Percentiles rank a stretch among this genome's conserved stretches.
These are phyloP conservation scores for Aphelenchoides fujianensis DNA, from an alignment of 1,140 invertebrate genomes.

Conservation along the genomic window DNA sequence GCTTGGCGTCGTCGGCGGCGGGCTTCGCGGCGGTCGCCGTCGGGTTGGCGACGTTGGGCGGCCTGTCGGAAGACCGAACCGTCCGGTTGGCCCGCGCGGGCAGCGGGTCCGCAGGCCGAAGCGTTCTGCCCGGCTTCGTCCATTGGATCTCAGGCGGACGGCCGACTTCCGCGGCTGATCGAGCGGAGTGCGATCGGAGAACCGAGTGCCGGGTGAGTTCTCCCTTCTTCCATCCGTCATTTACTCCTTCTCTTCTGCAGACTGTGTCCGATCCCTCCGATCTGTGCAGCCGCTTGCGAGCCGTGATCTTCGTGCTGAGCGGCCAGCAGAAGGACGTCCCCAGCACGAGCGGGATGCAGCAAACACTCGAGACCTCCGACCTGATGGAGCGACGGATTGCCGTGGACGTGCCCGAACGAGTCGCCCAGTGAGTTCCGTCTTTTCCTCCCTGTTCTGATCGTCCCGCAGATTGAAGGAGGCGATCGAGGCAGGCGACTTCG, in stretches of 20 bases:
- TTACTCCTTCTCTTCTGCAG: too few relatives aligned
- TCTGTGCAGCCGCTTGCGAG: constrained; percentile 86
- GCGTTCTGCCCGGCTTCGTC: constrained; percentile 87
- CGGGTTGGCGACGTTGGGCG: constrained; percentile 46
- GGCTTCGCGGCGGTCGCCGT: constrained; percentile 75
- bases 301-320: constrained; percentile 83
- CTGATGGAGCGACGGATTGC: constrained; percentile 75
- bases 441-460: constrained; percentile 21
- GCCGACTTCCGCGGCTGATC: too few relatives aligned
- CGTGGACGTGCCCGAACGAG: constrained; percentile 72
- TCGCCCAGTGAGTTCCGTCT: constrained; percentile 68
- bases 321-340: constrained; percentile 79
- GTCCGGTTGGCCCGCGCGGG: constrained; percentile 72
- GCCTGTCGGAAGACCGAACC: constrained; percentile 39
- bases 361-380: constrained; percentile 75
- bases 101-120: constrained; percentile 93
- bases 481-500: constrained; percentile 77
- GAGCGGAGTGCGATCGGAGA: too few relatives aligned
- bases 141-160: constrained; percentile 81
- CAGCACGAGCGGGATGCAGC: constrained; percentile 87
- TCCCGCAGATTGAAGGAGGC: constrained; percentile 65
- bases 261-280: too few relatives aligned
- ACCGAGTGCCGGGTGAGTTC: too few relatives aligned
- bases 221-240: too few relatives aligned
- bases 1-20: constrained; percentile 92